Evolutionary conservation across 2,797 vertebrate species (phyloP).

Genomic region (Sylvilagus floridanus): DNA sequence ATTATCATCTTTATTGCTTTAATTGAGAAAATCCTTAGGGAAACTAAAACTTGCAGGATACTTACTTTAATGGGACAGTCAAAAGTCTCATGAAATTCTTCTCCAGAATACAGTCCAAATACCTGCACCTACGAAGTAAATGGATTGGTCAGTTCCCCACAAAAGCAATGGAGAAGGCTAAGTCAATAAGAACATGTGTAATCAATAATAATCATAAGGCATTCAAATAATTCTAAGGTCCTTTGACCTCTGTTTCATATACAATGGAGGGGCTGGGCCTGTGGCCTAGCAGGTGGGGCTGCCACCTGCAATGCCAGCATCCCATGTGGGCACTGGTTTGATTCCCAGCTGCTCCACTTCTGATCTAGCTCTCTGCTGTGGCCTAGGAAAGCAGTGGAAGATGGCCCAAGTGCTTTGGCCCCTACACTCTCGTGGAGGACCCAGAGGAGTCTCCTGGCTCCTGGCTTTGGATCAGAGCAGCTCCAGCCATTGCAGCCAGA

Average conservation of each 20-base stretch:
- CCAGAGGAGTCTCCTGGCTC: no score
- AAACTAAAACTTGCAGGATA: slow-evolving; percentile 79
- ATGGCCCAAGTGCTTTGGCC: no score
- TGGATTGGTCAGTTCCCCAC: background rate
- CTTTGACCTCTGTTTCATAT: background rate
- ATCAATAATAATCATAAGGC: background rate
- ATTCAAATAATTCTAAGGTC: slow-evolving; percentile 39
- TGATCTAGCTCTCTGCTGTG: no score
- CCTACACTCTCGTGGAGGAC: no score
- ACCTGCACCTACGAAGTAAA: slow-evolving; percentile 93
- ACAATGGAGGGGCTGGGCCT: background rate
- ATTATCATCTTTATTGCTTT: background rate
- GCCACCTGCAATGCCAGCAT: no score
- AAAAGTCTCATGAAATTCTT: slow-evolving; percentile 98
- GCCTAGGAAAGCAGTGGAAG: no score
- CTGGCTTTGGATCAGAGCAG: no score
- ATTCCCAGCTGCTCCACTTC: no score
- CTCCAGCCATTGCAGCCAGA: no score
- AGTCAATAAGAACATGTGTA: background rate
- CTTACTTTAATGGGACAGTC: slow-evolving; percentile 99
- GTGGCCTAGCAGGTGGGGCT: no score
- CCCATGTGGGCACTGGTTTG: no score
- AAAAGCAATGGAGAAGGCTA: background rate
- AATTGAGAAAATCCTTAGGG: slow-evolving; percentile 62
- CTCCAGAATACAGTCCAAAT: slow-evolving; percentile 96